Conservation (phyloP, 2,888 invertebrate genomes). For the Synergus gifuensis region DNA sequence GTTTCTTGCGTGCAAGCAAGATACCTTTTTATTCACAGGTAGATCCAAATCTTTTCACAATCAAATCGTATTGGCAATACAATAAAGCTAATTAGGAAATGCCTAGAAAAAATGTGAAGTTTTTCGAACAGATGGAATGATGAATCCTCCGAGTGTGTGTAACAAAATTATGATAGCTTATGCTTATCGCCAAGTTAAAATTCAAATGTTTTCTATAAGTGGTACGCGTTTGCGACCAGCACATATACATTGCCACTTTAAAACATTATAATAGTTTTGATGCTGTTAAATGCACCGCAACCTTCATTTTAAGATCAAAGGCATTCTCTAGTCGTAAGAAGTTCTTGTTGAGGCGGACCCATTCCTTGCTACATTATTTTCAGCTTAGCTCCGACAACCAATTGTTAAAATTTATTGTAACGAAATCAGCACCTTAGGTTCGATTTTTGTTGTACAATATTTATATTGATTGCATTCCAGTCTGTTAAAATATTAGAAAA, state of each 20-base stretch:
- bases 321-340: neutral
- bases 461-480: neutral
- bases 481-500: slow-evolving; percentile 29
- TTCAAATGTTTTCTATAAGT: slow-evolving; percentile 13
- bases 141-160: neutral
- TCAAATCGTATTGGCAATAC: slow-evolving; percentile 28
- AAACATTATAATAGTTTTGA: slow-evolving; percentile 24
- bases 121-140: slow-evolving; percentile 28
- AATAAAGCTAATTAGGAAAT: slow-evolving; percentile 22
- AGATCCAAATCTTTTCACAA: neutral
- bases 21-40: neutral
- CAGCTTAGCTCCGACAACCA: neutral
- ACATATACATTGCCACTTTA: slow-evolving; percentile 44
- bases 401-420: slow-evolving; percentile 2
- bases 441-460: neutral
- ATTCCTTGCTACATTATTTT: slow-evolving; percentile 13
- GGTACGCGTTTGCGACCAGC: slow-evolving; percentile 51
- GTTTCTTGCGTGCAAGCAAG: slow-evolving; percentile 9
- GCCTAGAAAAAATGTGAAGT: slow-evolving; percentile 17
- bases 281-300: slow-evolving; percentile 50
- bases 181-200: neutral
- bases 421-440: slow-evolving; percentile 4
- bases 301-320: slow-evolving; percentile 46
- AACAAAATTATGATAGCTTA: slow-evolving; percentile 22
- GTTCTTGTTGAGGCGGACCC: neutral